Conservation (phyloP, 1,140 invertebrate species). For the Scaptomyza montana region DNA sequence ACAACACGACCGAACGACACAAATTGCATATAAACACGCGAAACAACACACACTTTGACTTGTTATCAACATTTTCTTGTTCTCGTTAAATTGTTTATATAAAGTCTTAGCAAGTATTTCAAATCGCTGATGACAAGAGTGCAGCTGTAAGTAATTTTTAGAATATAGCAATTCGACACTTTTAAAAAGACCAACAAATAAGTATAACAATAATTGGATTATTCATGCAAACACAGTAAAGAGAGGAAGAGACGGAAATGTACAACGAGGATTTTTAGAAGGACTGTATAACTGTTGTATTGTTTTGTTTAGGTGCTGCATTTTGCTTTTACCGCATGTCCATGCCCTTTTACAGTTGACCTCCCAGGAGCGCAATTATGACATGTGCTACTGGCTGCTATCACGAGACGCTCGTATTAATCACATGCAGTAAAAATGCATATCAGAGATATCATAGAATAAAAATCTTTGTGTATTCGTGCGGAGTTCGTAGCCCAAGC, state of each 20-base stretch:
- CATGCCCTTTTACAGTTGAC: conserved; percentile 55
- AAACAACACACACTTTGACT: not conserved
- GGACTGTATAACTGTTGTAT: conserved; percentile 12
- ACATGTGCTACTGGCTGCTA: conserved; percentile 9
- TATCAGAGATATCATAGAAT: not conserved
- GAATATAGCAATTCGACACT: too few relatives aligned
- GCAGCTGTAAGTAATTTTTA: too few relatives aligned
- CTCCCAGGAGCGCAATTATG: conserved; percentile 59
- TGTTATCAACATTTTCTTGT: not conserved
- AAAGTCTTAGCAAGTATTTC: too few relatives aligned
- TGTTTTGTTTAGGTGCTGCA: conserved; percentile 14
- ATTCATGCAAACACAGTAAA: too few relatives aligned
- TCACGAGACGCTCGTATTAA: conserved; percentile 11
- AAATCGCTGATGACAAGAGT: not conserved
- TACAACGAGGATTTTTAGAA: conserved; percentile 10
- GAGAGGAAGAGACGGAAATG: not conserved
- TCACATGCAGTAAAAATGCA: conserved; percentile 22
- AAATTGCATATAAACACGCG: not conserved
- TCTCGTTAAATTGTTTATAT: too few relatives aligned
- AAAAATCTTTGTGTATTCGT: conserved; percentile 12
- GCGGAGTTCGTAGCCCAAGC: not conserved
- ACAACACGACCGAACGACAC: not conserved
- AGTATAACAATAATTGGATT: too few relatives aligned
- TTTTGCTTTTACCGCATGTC: conserved; percentile 23
- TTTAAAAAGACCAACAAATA: too few relatives aligned